Conservation (phyloP, 2,113 vertebrate genomes). For the Zosterops lateralis region DNA sequence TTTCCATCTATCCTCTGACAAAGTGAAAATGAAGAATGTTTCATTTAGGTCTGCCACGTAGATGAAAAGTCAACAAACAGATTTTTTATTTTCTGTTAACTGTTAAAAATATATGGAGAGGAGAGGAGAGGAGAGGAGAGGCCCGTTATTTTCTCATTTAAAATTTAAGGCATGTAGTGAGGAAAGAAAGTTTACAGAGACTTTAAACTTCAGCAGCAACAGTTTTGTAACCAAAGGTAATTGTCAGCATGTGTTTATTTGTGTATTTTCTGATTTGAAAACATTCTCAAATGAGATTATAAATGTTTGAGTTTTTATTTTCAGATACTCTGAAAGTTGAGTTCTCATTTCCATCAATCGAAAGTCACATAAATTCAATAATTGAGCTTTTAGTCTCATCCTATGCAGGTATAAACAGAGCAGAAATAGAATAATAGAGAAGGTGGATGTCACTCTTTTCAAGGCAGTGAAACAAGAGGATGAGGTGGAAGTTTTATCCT, state of each 20-base stretch:
- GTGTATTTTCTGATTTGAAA: background rate
- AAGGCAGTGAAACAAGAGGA: background rate
- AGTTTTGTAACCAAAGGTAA: background rate
- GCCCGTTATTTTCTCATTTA: background rate
- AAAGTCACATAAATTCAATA: background rate
- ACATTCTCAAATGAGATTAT: background rate
- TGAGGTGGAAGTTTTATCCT: background rate
- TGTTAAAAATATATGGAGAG: background rate
- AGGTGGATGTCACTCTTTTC: background rate
- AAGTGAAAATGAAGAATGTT: background rate
- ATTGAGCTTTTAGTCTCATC: background rate
- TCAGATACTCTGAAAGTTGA: background rate
- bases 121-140: background rate
- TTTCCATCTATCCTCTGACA: conserved; percentile 13
- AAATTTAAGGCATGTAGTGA: background rate
- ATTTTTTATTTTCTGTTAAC: background rate
- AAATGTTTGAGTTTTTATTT: background rate
- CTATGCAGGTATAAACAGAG: background rate
- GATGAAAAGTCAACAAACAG: background rate
- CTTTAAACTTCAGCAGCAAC: background rate
- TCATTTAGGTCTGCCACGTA: background rate
- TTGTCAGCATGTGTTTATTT: background rate
- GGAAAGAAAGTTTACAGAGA: background rate
- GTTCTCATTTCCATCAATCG: background rate
- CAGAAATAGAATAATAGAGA: background rate